Conservation (phyloP, 2,113 vertebrate genomes). For the Gila orcuttii region DNA sequence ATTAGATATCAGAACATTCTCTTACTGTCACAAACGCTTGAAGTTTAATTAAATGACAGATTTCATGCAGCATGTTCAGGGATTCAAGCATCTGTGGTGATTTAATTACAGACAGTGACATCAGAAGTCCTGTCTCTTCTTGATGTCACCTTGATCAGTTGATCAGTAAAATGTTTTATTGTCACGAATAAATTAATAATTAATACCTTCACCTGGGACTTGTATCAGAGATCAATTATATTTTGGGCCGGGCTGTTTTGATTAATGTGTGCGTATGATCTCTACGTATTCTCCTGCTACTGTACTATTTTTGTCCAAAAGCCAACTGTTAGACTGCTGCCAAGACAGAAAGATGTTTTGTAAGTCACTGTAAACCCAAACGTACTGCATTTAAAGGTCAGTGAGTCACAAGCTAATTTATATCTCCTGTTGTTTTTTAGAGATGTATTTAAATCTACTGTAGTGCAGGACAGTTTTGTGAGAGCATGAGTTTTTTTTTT, state of each 20-base stretch:
- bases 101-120: constrained; percentile 38
- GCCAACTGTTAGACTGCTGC: neutral
- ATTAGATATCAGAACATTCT: neutral
- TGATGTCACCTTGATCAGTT: constrained; percentile 55
- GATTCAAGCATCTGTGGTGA: constrained; percentile 4
- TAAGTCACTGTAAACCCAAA: neutral
- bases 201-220: constrained; percentile 64
- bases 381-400: neutral
- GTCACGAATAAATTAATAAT: constrained; percentile 64
- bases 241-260: constrained; percentile 65
- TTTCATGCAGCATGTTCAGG: constrained; percentile 13
- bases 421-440: neutral
- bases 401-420: constrained; percentile 9
- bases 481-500: too few species aligned
- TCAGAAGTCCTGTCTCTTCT: constrained; percentile 15
- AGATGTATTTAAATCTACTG: neutral
- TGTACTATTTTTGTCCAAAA: neutral
- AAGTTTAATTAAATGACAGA: constrained; percentile 15
- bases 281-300: neutral
- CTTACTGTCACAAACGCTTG: neutral
- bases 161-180: constrained; percentile 55
- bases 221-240: constrained; percentile 64
- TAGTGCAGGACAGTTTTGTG: too few species aligned
- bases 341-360: constrained; percentile 20
- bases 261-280: constrained; percentile 62